Percentiles rank a stretch among this genome's conserved stretches.
These are phyloP conservation scores for Leptosomus discolor DNA, from an alignment of 2,113 vertebrate species.

Conservation along the genomic window DNA sequence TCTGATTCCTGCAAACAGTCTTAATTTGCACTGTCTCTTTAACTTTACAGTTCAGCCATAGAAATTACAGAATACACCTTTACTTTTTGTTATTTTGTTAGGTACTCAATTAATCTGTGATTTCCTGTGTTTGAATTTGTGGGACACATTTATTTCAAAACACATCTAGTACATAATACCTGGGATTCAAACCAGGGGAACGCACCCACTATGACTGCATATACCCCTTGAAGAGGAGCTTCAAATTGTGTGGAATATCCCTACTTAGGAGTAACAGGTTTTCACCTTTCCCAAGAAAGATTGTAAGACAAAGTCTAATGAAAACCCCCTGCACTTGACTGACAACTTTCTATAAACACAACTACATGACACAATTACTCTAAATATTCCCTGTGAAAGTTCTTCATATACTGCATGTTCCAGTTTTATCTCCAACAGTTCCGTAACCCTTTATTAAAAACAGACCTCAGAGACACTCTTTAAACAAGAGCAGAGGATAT, in stretches of 20 bases:
- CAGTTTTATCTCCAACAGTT: background rate
- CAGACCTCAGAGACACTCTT: background rate
- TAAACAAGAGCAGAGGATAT: slow-evolving; percentile 30
- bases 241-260: background rate
- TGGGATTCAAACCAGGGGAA: background rate
- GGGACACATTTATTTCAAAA: background rate
- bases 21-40: background rate
- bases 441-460: slow-evolving; percentile 29
- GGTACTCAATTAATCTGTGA: background rate
- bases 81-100: background rate
- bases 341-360: background rate
- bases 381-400: background rate
- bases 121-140: background rate
- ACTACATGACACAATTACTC: background rate
- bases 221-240: background rate
- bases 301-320: background rate
- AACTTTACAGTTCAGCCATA: background rate
- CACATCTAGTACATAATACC: background rate
- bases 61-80: background rate
- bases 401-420: background rate
- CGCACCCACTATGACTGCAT: background rate
- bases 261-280: background rate
- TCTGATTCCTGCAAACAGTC: background rate
- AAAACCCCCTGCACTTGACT: background rate
- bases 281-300: background rate